A percentile compares a stretch with the other conserved stretches of the same genome.
These are phyloP conservation scores for Drosophila nr. perissopoda DNA, from an alignment of 2,888 invertebrate species.

Conservation along the genomic window DNA sequence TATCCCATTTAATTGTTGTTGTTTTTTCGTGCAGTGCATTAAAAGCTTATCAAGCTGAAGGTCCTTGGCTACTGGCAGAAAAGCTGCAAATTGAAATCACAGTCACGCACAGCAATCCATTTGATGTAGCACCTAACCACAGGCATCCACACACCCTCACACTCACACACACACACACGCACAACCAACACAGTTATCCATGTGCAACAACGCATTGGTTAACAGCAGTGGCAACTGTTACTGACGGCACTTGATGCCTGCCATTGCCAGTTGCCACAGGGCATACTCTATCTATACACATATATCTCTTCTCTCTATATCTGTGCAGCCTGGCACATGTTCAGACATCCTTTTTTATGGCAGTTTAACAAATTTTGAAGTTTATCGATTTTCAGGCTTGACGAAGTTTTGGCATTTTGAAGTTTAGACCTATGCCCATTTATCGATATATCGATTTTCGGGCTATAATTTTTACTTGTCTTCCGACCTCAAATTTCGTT, in stretches of 20 bases:
- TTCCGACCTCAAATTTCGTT: no score
- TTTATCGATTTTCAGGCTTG: no score
- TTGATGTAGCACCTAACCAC: slow-evolving; percentile 31
- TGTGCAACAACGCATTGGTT: slow-evolving; percentile 43
- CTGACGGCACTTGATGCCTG: slow-evolving; percentile 69
- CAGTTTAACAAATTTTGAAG: slow-evolving; percentile 21
- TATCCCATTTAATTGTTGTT: slow-evolving; percentile 12
- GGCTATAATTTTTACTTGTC: no score
- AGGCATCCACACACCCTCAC: slow-evolving; percentile 3
- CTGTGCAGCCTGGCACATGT: not conserved
- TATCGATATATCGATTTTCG: no score
- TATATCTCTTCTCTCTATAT: not conserved
- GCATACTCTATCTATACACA: slow-evolving; percentile 8
- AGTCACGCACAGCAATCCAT: slow-evolving; percentile 60
- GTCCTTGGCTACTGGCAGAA: slow-evolving; percentile 24
- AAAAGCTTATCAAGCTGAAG: slow-evolving; percentile 28
- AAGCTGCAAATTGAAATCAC: slow-evolving; percentile 61
- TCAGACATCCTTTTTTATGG: slow-evolving; percentile 12
- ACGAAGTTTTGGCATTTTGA: no score
- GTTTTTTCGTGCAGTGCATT: slow-evolving; percentile 35
- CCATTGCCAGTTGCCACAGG: slow-evolving; percentile 48
- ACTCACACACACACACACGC: slow-evolving; percentile 6
- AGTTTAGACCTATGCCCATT: no score
- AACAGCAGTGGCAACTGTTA: slow-evolving; percentile 65
- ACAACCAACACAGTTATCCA: not conserved